phyloP scores from a whole-genome alignment of 23 tunicate species.

The Botrylloides violaceus region DNA sequence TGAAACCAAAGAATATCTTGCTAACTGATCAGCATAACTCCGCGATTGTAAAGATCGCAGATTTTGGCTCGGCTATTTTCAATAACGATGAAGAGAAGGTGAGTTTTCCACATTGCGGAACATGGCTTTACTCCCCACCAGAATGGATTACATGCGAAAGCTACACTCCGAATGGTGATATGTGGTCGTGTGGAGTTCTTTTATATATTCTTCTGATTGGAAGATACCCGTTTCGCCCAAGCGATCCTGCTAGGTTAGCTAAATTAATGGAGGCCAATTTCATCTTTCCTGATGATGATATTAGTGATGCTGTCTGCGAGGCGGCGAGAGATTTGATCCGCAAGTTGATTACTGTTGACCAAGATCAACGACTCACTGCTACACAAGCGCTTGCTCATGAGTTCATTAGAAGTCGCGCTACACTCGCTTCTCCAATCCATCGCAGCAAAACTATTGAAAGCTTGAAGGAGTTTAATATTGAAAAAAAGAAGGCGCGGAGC shows the following conservation, averaged over 20 bases:
- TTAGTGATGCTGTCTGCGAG: neutral
- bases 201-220: neutral
- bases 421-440: no score
- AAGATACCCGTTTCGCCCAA: neutral
- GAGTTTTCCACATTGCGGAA: no score
- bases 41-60: neutral
- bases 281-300: neutral
- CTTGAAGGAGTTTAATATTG: no score
- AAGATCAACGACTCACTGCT: neutral
- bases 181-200: neutral
- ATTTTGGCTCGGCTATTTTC: neutral
- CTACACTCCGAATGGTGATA: no score
- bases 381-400: neutral
- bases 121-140: no score
- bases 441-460: no score
- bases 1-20: neutral
- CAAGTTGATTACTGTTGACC: neutral
- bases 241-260: neutral
- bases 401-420: no score
- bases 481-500: no score
- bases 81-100: no score
- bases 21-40: neutral
- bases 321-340: neutral
- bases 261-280: no score
- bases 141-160: no score